phyloP scores from a whole-genome alignment of 2,888 invertebrate genomes.

The Escarpia spicata region DNA sequence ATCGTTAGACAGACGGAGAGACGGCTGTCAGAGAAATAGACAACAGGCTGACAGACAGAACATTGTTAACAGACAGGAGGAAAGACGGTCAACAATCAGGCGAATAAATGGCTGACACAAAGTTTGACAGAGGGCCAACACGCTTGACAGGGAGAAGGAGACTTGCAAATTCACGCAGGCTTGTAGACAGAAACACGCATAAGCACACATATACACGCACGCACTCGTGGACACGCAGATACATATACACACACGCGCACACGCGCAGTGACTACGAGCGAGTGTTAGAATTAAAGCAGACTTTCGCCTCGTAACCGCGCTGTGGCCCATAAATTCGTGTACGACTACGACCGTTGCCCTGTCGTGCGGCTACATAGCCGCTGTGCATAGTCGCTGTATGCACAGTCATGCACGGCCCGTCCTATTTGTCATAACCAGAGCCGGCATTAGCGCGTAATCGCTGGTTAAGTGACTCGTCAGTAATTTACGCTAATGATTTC shows the following conservation, averaged over 20 bases:
- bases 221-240: too few species aligned
- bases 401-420: not conserved
- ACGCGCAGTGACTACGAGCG: not conserved
- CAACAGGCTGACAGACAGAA: not conserved
- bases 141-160: too few species aligned
- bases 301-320: too few species aligned
- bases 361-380: not conserved
- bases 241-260: too few species aligned
- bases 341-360: not conserved
- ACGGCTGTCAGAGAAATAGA: not conserved
- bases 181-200: too few species aligned
- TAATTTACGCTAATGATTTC: slow-evolving; percentile 16
- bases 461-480: slow-evolving; percentile 16
- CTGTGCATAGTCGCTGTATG: not conserved
- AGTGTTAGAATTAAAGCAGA: too few species aligned
- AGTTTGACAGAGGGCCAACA: too few species aligned
- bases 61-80: not conserved
- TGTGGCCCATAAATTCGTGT: not conserved
- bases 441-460: slow-evolving; percentile 11
- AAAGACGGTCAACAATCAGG: not conserved
- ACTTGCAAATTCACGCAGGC: too few species aligned
- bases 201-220: too few species aligned
- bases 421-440: slow-evolving; percentile 16
- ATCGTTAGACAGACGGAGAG: not conserved
- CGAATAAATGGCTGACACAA: not conserved